Conservation (phyloP, 2,113 vertebrate genomes). For the Phrynocephalus versicolor region DNA sequence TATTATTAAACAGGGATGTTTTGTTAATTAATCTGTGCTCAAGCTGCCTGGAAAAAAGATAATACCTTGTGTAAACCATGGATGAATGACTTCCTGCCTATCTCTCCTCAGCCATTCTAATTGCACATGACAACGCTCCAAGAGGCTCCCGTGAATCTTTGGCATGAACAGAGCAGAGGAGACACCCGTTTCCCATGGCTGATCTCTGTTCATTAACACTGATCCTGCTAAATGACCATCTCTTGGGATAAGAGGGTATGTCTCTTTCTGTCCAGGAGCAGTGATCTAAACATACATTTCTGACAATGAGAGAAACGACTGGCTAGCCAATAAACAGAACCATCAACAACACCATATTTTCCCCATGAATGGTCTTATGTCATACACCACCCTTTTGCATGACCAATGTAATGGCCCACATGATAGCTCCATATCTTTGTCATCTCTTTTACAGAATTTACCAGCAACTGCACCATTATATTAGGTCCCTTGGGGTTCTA, state of each 20-base stretch:
- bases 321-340: constrained; percentile 19
- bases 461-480: constrained; percentile 25
- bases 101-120: constrained; percentile 53
- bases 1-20: constrained; percentile 58
- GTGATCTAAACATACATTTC: constrained; percentile 61
- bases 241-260: constrained; percentile 52
- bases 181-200: constrained; percentile 60
- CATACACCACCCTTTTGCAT: neutral
- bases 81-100: constrained; percentile 57
- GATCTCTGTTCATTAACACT: constrained; percentile 71
- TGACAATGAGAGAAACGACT: constrained; percentile 14
- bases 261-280: constrained; percentile 37
- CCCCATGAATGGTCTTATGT: constrained; percentile 2
- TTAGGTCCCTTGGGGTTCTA: constrained; percentile 31
- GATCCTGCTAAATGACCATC: constrained; percentile 55
- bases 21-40: constrained; percentile 68
- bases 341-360: constrained; percentile 13
- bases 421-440: constrained; percentile 29
- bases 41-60: constrained; percentile 60
- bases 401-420: neutral
- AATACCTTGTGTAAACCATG: constrained; percentile 48
- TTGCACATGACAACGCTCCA: constrained; percentile 64
- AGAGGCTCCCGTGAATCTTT: constrained; percentile 61
- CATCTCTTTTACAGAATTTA: neutral
- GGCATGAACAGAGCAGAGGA: constrained; percentile 65